These are phyloP conservation scores for Loxodonta africana DNA, from an alignment of 2,113 vertebrate genomes.

Conservation along the genomic window DNA sequence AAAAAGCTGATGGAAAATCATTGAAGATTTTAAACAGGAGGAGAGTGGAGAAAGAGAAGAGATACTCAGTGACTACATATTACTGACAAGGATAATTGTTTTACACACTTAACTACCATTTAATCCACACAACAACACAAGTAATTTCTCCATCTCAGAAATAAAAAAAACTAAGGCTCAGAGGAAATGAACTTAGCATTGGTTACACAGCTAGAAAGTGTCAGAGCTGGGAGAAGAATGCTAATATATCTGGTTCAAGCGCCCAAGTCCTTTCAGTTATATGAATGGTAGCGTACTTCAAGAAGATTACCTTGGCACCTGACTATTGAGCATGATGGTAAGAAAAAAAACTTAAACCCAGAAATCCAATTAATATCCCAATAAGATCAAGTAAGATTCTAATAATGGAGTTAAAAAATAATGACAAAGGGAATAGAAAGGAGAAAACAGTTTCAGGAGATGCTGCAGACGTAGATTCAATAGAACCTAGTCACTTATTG, in stretches of 20 bases:
- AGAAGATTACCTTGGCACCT: not conserved
- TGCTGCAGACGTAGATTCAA: not conserved
- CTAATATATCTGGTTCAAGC: not conserved
- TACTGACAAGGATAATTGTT: not conserved
- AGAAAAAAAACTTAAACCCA: conserved; percentile 18
- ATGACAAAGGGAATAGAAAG: not conserved
- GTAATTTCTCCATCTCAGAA: not conserved
- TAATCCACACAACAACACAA: not conserved
- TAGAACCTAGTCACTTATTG: not conserved
- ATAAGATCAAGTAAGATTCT: not conserved
- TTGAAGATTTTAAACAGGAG: not conserved
- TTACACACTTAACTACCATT: not conserved
- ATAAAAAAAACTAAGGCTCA: conserved; percentile 2
- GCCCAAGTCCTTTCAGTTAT: not conserved
- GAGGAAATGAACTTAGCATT: not conserved
- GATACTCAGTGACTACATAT: not conserved
- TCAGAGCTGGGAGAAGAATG: not conserved
- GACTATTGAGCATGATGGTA: not conserved
- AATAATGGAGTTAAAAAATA: not conserved
- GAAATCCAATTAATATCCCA: not conserved
- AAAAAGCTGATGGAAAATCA: not conserved
- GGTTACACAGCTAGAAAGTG: not conserved
- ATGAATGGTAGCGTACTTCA: not conserved
- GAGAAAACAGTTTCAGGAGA: conserved; percentile 15
- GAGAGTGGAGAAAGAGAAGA: not conserved